Evolutionary conservation across 2,888 invertebrate species (phyloP).

Genomic region (Nemapogon koenigi): DNA sequence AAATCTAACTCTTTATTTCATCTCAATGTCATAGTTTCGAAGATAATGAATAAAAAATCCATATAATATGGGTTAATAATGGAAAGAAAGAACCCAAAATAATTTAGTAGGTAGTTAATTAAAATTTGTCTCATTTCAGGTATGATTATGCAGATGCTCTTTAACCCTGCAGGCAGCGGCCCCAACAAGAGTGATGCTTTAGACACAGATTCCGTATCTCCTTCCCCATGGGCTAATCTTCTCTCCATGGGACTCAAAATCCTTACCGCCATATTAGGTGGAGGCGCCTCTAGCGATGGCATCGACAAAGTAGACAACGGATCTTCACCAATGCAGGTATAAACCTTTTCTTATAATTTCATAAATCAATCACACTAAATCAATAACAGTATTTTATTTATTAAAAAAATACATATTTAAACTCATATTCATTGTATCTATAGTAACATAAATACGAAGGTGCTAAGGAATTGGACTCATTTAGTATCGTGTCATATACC

Average conservation of each 20-base stretch:
- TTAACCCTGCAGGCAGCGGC: constrained; percentile 71
- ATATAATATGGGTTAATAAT: no score
- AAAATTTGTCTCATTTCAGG: constrained; percentile 34
- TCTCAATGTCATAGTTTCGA: no score
- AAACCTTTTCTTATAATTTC: no score
- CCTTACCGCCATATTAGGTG: constrained; percentile 82
- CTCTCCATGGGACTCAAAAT: constrained; percentile 87
- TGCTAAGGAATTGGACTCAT: no score
- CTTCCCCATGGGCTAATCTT: constrained; percentile 89
- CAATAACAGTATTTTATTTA: constrained; percentile 5
- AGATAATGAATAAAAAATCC: no score
- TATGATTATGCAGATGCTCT: constrained; percentile 87
- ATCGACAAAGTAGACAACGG: constrained; percentile 92
- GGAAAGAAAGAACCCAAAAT: no score
- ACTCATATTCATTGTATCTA: not conserved
- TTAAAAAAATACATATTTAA: constrained; percentile 3
- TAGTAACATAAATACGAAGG: no score
- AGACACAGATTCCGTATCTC: constrained; percentile 71
- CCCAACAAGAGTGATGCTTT: constrained; percentile 84
- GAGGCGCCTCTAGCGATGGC: constrained; percentile 77
- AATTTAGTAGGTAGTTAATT: not conserved
- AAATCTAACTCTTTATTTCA: not conserved
- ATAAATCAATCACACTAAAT: not conserved
- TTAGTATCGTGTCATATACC: no score
- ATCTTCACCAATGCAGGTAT: constrained; percentile 88